Percentiles rank a stretch among this genome's conserved stretches.
Evolutionary conservation across 2,113 vertebrate genomes (phyloP).

Genomic region (Nansenia antarctica): DNA sequence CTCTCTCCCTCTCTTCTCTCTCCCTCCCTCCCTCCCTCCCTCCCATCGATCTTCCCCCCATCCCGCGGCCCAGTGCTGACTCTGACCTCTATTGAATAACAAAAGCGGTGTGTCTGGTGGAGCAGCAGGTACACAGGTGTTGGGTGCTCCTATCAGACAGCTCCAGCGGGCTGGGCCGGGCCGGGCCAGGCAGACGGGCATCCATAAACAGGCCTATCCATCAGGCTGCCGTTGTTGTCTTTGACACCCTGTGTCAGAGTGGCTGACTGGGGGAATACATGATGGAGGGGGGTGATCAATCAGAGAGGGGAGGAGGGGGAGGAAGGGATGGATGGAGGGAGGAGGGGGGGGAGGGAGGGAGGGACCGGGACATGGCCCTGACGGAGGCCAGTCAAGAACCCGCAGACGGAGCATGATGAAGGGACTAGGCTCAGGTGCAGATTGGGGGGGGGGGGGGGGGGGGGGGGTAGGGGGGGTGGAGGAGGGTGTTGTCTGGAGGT

Average conservation of each 20-base stretch:
- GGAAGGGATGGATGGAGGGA: constrained; percentile 35
- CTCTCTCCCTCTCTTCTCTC: no score
- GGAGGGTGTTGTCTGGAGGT: constrained; percentile 56
- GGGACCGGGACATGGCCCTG: constrained; percentile 56
- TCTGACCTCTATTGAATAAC: constrained; percentile 62
- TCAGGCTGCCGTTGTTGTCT: constrained; percentile 70
- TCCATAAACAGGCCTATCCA: constrained; percentile 76
- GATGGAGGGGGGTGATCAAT: constrained; percentile 76
- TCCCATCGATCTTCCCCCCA: constrained; percentile 55
- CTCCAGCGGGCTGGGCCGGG: constrained; percentile 37
- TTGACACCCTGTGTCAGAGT: constrained; percentile 68
- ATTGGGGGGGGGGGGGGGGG: constrained; percentile 21
- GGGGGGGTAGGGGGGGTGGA: neutral
- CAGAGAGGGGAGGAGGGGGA: constrained; percentile 65
- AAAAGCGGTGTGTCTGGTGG: constrained; percentile 32
- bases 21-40: neutral
- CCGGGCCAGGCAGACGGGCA: constrained; percentile 72
- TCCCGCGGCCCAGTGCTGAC: constrained; percentile 36
- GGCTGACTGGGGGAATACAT: constrained; percentile 71
- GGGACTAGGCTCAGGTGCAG: constrained; percentile 74
- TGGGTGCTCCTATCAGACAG: constrained; percentile 70
- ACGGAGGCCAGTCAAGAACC: constrained; percentile 58
- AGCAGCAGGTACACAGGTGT: constrained; percentile 76
- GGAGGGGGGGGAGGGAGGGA: constrained; percentile 39
- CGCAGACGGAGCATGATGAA: constrained; percentile 73